Percentiles rank a stretch among this genome's conserved stretches.
Evolutionary conservation across 2,113 vertebrate species (phyloP).

Genomic region (Brevimyrus niger): DNA sequence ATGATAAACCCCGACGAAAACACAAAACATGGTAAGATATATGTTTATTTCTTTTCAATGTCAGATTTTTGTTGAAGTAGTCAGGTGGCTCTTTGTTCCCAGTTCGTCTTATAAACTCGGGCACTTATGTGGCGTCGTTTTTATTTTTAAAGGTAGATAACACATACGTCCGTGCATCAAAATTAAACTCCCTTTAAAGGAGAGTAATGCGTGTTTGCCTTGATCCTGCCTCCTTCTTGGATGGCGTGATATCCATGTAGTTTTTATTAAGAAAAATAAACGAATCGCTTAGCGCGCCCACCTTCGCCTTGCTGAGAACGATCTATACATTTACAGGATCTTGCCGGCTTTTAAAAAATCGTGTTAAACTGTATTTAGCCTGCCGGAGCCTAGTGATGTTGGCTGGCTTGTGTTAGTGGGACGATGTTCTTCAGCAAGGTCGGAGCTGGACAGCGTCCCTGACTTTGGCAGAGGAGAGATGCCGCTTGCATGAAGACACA

Average conservation of each 20-base stretch:
- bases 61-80: not conserved
- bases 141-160: not conserved
- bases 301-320: not conserved
- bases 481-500: not conserved
- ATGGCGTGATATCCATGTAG: not conserved
- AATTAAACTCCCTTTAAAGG: not conserved
- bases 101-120: not conserved
- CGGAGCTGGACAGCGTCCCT: conserved; percentile 44
- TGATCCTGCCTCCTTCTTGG: not conserved
- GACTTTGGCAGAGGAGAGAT: conserved; percentile 6
- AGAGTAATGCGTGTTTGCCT: not conserved
- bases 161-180: not conserved
- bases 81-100: not conserved
- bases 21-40: not conserved
- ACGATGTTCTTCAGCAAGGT: conserved; percentile 37
- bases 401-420: conserved; percentile 7
- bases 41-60: not conserved
- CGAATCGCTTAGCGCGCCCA: not conserved
- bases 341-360: not conserved
- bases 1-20: not conserved
- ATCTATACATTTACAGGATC: not conserved
- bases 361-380: not conserved
- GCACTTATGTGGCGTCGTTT: not conserved
- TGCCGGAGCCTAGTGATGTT: not conserved
- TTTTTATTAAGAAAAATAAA: not conserved